These are phyloP conservation scores for Palaemon carinicauda DNA, from an alignment of 1,140 invertebrate genomes.

Conservation along the genomic window DNA sequence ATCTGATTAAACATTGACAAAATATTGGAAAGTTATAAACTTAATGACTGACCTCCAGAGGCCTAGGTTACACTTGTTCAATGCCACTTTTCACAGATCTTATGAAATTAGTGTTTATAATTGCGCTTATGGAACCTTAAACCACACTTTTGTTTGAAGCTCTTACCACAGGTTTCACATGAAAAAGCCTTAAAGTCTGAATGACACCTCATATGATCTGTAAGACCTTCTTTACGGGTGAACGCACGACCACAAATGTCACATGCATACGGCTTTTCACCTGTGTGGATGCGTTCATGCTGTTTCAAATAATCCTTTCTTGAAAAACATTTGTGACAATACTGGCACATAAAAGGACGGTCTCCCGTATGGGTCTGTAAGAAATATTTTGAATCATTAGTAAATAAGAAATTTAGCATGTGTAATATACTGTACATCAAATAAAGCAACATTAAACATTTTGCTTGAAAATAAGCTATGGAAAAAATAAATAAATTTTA, in stretches of 20 bases:
- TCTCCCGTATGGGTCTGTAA: constrained; percentile 69
- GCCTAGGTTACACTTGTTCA: too few species aligned
- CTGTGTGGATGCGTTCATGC: constrained; percentile 59
- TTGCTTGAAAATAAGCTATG: too few species aligned
- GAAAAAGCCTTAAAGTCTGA: constrained; percentile 59
- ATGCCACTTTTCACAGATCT: neutral
- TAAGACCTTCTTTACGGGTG: constrained; percentile 58
- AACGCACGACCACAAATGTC: constrained; percentile 56
- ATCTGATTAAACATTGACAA: neutral
- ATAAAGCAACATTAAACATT: too few species aligned
- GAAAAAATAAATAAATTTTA: too few species aligned
- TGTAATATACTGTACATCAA: neutral
- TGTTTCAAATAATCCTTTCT: constrained; percentile 61
- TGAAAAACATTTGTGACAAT: constrained; percentile 59
- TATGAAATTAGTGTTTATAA: constrained; percentile 50
- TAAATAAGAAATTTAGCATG: neutral
- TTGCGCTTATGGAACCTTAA: constrained; percentile 58
- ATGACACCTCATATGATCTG: constrained; percentile 59
- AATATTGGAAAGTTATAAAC: neutral
- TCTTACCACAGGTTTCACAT: constrained; percentile 57
- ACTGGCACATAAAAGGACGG: constrained; percentile 60
- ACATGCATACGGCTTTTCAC: constrained; percentile 59
- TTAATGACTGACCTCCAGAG: neutral
- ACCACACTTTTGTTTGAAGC: constrained; percentile 60
- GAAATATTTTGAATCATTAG: neutral